Percentiles rank a stretch among this genome's conserved stretches.
Conservation (phyloP, 1,140 invertebrate genomes). For the Muscidifurax raptorellus region DNA sequence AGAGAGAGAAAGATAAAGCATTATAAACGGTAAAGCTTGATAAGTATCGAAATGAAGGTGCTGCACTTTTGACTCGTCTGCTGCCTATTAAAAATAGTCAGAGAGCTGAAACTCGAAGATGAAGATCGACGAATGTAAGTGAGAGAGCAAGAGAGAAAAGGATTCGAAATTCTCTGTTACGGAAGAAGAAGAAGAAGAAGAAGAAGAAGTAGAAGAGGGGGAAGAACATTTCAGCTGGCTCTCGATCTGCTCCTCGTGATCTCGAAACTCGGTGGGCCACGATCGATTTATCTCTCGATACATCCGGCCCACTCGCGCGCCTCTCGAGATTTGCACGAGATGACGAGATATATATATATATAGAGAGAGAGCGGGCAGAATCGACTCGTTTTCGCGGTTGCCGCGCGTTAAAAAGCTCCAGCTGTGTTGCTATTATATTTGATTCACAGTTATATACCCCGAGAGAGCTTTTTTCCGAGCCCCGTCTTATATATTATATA, state of each 20-base stretch:
- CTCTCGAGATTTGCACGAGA: constrained; percentile 41
- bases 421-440: constrained; percentile 58
- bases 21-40: constrained; percentile 46
- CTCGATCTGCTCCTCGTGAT: constrained; percentile 51
- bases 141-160: constrained; percentile 18
- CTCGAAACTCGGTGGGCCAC: constrained; percentile 51
- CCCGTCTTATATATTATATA: too few relatives aligned
- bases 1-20: constrained; percentile 21
- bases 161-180: constrained; percentile 46
- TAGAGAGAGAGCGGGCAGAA: constrained; percentile 17
- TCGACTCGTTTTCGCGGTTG: constrained; percentile 8
- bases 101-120: constrained; percentile 36
- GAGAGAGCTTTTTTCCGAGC: not conserved
- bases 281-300: constrained; percentile 62
- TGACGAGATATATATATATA: constrained; percentile 49
- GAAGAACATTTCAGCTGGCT: constrained; percentile 26
- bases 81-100: constrained; percentile 44
- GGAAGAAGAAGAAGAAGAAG: constrained; percentile 16
- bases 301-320: constrained; percentile 42
- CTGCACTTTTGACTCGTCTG: not conserved
- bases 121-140: constrained; percentile 45
- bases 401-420: constrained; percentile 42
- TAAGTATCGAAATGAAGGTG: constrained; percentile 44
- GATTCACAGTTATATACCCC: constrained; percentile 59
- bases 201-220: not conserved